Conservation (phyloP, 1,140 invertebrate genomes). For the Aradophagus sp. region DNA sequence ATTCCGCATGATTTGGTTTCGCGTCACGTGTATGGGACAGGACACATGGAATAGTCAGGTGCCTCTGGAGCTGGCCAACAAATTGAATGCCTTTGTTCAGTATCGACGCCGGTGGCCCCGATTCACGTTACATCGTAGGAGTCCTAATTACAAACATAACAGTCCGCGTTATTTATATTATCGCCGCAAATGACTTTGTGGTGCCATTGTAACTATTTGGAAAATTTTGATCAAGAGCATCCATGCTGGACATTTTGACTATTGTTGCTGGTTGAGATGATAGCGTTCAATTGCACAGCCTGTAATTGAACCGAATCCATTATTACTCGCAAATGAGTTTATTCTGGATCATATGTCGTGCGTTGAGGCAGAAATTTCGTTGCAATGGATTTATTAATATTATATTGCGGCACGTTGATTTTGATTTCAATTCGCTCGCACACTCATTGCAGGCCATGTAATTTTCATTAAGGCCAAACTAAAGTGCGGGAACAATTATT, state of each 20-base stretch:
- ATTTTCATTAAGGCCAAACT: no score
- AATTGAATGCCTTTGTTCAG: slow-evolving; percentile 45
- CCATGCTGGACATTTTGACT: slow-evolving; percentile 29
- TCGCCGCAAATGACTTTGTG: slow-evolving; percentile 36
- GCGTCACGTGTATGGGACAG: slow-evolving; percentile 41
- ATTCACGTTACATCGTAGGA: slow-evolving; percentile 37
- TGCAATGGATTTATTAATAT: slow-evolving; percentile 13
- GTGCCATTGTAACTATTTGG: slow-evolving; percentile 29
- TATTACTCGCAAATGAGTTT: slow-evolving; percentile 43
- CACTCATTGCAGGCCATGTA: no score
- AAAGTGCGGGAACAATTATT: no score
- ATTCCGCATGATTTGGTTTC: slow-evolving; percentile 37
- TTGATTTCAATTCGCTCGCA: slow-evolving; percentile 2
- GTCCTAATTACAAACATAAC: slow-evolving; percentile 47
- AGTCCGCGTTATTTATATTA: slow-evolving; percentile 45
- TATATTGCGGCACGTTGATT: slow-evolving; percentile 3
- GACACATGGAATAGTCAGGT: slow-evolving; percentile 34
- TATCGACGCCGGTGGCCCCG: slow-evolving; percentile 21
- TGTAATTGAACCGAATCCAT: slow-evolving; percentile 39
- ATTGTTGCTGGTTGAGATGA: slow-evolving; percentile 36
- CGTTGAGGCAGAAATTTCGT: slow-evolving; percentile 1
- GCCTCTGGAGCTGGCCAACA: slow-evolving; percentile 19
- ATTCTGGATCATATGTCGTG: slow-evolving; percentile 22
- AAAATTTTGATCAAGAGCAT: slow-evolving; percentile 39
- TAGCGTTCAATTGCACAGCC: slow-evolving; percentile 40